Conservation (phyloP, 2,797 vertebrate genomes). For the Sardinella longiceps region DNA sequence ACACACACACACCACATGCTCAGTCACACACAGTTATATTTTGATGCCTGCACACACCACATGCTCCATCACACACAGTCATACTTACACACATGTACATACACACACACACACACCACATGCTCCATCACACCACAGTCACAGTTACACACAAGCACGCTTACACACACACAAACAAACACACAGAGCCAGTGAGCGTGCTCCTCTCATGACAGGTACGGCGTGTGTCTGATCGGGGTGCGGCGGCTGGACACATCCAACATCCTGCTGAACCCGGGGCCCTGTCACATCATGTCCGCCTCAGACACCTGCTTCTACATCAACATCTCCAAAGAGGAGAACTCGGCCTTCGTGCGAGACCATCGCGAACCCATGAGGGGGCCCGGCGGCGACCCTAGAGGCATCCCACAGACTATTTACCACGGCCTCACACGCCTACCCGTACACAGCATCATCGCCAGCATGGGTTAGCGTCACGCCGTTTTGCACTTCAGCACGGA, state of each 20-base stretch:
- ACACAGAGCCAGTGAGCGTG: not conserved
- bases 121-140: not conserved
- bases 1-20: not conserved
- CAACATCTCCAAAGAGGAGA: slow-evolving; percentile 87
- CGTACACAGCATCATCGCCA: slow-evolving; percentile 86
- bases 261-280: slow-evolving; percentile 83
- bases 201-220: slow-evolving; percentile 70
- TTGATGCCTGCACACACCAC: not conserved
- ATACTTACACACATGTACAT: not conserved
- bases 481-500: not conserved
- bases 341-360: slow-evolving; percentile 81
- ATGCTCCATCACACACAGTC: slow-evolving; percentile 6
- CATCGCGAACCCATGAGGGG: slow-evolving; percentile 74
- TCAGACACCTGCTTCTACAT: slow-evolving; percentile 86
- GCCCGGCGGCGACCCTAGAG: slow-evolving; percentile 66
- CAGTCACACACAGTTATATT: not conserved
- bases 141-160: not conserved
- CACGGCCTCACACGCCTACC: slow-evolving; percentile 83
- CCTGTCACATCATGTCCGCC: slow-evolving; percentile 82
- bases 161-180: not conserved
- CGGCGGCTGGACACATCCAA: slow-evolving; percentile 79
- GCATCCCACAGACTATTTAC: slow-evolving; percentile 74
- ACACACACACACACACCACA: not conserved
- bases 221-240: slow-evolving; percentile 82
- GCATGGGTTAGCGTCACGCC: slow-evolving; percentile 77